Conservation (phyloP, 2,797 vertebrate genomes). For the Urophycis tenuis region DNA sequence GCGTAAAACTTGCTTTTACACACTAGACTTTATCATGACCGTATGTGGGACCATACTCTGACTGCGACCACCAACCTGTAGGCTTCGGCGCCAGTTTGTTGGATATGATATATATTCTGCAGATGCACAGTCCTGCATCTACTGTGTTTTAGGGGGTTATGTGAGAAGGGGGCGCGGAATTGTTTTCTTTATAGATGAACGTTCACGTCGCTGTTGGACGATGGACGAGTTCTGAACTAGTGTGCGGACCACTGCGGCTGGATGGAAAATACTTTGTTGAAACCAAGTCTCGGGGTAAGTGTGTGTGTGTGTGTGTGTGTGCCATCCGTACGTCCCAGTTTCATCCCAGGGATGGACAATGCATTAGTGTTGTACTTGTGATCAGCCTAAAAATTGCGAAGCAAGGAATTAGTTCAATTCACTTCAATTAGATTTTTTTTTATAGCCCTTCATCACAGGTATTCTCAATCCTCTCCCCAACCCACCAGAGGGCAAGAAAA, state of each 20-base stretch:
- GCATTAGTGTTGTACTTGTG: neutral
- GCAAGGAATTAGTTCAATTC: neutral
- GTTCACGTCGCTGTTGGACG: neutral
- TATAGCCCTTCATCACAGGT: no score
- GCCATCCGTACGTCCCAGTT: neutral
- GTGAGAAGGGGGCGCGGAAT: neutral
- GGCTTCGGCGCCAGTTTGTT: neutral
- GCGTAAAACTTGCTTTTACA: slow-evolving; percentile 58
- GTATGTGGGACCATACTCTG: slow-evolving; percentile 13
- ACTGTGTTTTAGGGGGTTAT: neutral
- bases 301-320: neutral
- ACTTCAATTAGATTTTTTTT: no score
- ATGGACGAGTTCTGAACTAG: neutral
- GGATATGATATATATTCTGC: neutral
- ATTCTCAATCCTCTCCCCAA: no score
- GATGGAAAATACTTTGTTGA: slow-evolving; percentile 20
- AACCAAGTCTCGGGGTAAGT: neutral
- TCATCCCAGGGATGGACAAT: neutral
- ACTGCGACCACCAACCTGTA: neutral
- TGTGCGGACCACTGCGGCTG: neutral
- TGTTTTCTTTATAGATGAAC: neutral
- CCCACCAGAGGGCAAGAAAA: no score
- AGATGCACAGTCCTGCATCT: neutral
- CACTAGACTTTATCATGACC: slow-evolving; percentile 17
- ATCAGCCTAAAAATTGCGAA: neutral